Conservation (phyloP, 37 sponge, comb jelly and placozoan species). For the Axinella damicornis region DNA sequence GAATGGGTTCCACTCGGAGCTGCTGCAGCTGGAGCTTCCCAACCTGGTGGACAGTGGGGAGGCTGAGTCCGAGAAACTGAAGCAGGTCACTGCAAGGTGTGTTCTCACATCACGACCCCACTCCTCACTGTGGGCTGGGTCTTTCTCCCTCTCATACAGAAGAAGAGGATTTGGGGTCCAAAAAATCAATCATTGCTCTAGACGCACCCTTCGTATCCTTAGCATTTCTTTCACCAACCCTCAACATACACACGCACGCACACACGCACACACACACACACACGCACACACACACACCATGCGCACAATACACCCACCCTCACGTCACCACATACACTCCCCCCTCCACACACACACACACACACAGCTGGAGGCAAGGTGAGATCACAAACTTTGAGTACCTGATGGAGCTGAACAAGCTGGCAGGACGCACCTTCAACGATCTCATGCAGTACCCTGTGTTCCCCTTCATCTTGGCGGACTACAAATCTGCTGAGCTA, state of each 20-base stretch:
- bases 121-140: not conserved
- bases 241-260: no score
- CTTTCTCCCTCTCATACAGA: not conserved
- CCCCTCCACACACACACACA: conserved; percentile 13
- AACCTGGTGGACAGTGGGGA: conserved; percentile 88
- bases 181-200: no score
- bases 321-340: conserved; percentile 17
- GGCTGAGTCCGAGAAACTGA: conserved; percentile 65
- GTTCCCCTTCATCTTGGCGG: conserved; percentile 94
- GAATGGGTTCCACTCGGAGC: conserved; percentile 44
- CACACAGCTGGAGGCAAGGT: conserved; percentile 88
- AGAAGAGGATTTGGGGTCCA: no score
- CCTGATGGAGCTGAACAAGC: conserved; percentile 97
- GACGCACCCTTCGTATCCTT: no score
- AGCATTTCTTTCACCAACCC: no score
- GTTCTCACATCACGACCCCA: no score
- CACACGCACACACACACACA: no score
- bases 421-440: conserved; percentile 98
- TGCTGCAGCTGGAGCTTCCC: conserved; percentile 80
- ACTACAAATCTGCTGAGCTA: conserved; percentile 86
- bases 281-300: not conserved
- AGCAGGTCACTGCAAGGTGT: conserved; percentile 55
- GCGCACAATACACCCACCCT: no score
- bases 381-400: conserved; percentile 98
- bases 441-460: conserved; percentile 99